Conservation (phyloP, 2,113 vertebrate species). For the Petrocephalus microphthalmus region DNA sequence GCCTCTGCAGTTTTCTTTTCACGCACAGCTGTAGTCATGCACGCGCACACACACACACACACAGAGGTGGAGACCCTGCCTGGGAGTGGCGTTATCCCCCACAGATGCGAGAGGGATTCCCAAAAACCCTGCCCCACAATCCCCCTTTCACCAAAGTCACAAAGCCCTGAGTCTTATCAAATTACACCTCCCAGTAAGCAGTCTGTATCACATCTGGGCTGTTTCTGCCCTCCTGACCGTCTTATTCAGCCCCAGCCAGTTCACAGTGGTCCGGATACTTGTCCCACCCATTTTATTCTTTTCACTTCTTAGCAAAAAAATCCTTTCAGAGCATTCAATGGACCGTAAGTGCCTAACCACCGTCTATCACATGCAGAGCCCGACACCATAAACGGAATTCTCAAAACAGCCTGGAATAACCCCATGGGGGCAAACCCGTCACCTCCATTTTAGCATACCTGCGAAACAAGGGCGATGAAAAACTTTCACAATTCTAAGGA, state of each 20-base stretch:
- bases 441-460: neutral
- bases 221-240: neutral
- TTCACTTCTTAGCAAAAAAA: neutral
- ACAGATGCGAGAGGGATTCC: neutral
- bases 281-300: neutral
- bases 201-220: neutral
- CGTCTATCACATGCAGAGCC: neutral
- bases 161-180: neutral
- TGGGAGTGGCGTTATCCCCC: neutral
- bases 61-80: neutral
- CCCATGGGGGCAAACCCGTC: neutral
- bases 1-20: constrained; percentile 11
- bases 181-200: neutral
- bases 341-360: too few species aligned
- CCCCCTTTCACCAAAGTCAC: neutral
- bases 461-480: neutral
- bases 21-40: neutral
- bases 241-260: neutral
- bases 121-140: neutral
- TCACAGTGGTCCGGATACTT: neutral
- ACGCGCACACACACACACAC: neutral
- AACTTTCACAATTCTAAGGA: neutral
- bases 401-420: constrained; percentile 9
- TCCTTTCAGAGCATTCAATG: neutral
- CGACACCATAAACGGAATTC: neutral